phyloP scores from a whole-genome alignment of 2,113 vertebrate species.

The Periophthalmus modestus region DNA sequence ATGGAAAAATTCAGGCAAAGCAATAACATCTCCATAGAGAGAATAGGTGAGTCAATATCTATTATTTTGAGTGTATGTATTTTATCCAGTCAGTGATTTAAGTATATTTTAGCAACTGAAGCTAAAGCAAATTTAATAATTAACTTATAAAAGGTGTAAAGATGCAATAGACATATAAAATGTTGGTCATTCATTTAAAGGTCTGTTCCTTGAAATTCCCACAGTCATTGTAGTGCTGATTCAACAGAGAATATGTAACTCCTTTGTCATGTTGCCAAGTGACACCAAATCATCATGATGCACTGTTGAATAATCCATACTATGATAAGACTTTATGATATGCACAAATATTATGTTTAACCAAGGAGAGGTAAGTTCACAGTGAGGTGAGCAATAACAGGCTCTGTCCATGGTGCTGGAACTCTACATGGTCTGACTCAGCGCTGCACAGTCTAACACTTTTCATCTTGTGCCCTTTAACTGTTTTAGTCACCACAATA shows the following conservation, averaged over 20 bases:
- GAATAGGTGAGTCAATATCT: no score
- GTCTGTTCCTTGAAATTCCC: slow-evolving; percentile 22
- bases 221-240: slow-evolving; percentile 1
- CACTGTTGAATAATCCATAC: not conserved
- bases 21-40: no score
- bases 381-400: not conserved
- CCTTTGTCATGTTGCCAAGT: not conserved
- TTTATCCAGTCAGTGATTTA: no score
- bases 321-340: slow-evolving; percentile 8
- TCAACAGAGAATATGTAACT: slow-evolving; percentile 13
- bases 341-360: slow-evolving; percentile 1
- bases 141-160: not conserved
- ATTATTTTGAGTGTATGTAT: no score
- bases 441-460: not conserved
- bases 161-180: not conserved
- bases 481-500: not conserved
- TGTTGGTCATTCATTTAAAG: not conserved
- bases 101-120: no score
- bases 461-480: not conserved
- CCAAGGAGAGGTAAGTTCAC: not conserved
- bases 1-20: no score
- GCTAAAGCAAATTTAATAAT: no score
- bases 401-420: slow-evolving; percentile 75
- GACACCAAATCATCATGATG: not conserved
- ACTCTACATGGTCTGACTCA: not conserved